These are phyloP conservation scores for Pollenia griseotomentosa DNA, from an alignment of 2,888 invertebrate genomes.

Conservation along the genomic window DNA sequence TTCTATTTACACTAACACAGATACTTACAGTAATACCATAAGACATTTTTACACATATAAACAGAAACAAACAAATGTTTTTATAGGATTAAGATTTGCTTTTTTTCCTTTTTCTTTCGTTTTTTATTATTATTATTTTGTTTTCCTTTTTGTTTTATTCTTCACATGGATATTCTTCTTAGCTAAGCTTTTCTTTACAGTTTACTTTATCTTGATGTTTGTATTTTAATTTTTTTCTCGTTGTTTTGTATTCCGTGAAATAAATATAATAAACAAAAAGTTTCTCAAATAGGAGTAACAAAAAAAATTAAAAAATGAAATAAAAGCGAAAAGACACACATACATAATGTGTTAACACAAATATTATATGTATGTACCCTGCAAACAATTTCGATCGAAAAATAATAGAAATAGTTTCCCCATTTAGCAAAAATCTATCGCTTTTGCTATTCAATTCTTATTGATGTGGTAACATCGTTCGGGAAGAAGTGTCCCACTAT, in stretches of 20 bases:
- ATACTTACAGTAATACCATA: neutral
- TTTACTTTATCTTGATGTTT: conserved; percentile 51
- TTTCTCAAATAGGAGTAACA: neutral
- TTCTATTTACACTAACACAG: conserved; percentile 8
- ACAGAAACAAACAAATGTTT: conserved; percentile 51
- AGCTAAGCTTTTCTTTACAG: conserved; percentile 29
- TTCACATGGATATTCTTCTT: neutral
- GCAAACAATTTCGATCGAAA: too few species aligned
- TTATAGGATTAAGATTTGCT: conserved; percentile 56
- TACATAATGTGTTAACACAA: conserved; percentile 55
- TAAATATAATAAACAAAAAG: neutral
- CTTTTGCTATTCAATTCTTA: too few species aligned
- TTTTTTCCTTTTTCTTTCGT: conserved; percentile 11
- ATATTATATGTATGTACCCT: conserved; percentile 49
- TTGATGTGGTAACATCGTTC: too few species aligned
- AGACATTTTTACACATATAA: neutral
- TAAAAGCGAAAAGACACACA: neutral
- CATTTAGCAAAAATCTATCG: too few species aligned
- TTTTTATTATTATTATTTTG: conserved; percentile 1
- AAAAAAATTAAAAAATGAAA: neutral
- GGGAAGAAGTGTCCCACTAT: too few species aligned
- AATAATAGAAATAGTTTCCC: too few species aligned
- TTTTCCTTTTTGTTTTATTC: neutral
- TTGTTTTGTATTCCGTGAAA: conserved; percentile 18
- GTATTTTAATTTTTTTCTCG: conserved; percentile 28